These are phyloP conservation scores for Pseudococcus jackbeardsleyi DNA, from an alignment of 2,888 invertebrate species.

Conservation along the genomic window DNA sequence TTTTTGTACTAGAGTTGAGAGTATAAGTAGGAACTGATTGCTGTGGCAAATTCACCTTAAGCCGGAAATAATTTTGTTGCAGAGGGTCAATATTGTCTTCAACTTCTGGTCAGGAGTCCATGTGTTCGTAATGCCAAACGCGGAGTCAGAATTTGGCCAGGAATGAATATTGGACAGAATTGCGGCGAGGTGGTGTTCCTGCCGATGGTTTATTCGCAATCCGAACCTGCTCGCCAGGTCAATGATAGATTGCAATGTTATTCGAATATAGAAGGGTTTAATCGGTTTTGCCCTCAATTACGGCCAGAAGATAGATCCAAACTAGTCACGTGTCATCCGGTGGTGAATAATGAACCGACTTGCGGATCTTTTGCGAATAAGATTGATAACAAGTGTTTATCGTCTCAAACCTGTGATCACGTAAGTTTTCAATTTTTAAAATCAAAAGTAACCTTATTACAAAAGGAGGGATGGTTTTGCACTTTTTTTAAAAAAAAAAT, in stretches of 20 bases:
- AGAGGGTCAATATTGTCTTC: background rate
- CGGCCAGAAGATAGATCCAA: slow-evolving; percentile 69
- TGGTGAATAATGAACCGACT: slow-evolving; percentile 70
- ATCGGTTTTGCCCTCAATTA: slow-evolving; percentile 69
- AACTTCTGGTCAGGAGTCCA: background rate
- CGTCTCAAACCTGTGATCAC: slow-evolving; percentile 72
- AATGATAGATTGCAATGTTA: slow-evolving; percentile 69
- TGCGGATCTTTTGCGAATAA: slow-evolving; percentile 70
- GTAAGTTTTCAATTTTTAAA: slow-evolving; percentile 65
- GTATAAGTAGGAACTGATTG: too few relatives aligned
- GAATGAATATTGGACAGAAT: background rate
- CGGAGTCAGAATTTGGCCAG: background rate
- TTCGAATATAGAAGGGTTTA: slow-evolving; percentile 69
- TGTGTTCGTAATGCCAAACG: background rate
- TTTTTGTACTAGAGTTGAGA: too few relatives aligned
- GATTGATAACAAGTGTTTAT: slow-evolving; percentile 70
- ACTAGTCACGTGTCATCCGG: slow-evolving; percentile 70
- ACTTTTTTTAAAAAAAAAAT: too few relatives aligned
- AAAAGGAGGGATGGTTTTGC: too few relatives aligned
- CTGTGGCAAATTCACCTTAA: too few relatives aligned
- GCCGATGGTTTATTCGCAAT: slow-evolving; percentile 70
- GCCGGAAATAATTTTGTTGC: background rate
- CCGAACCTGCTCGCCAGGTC: slow-evolving; percentile 67
- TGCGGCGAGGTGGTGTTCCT: slow-evolving; percentile 71
- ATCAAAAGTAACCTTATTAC: too few relatives aligned